phyloP scores from a whole-genome alignment of 2,113 vertebrate genomes.

The Cynopterus brachyotis region DNA sequence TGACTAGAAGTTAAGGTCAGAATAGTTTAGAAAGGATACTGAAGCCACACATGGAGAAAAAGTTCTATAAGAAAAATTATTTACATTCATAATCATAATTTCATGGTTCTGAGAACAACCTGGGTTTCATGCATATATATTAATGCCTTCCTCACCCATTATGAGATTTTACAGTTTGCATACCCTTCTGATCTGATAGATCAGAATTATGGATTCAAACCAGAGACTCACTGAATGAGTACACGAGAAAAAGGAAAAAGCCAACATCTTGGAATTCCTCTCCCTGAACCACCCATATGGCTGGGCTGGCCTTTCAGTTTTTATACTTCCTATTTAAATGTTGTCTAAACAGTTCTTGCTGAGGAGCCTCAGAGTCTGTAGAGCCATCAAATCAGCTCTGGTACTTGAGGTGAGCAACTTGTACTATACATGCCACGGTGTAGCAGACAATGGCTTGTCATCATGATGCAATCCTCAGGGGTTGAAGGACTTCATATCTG shows the following conservation, averaged over 20 bases:
- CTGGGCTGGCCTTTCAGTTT: not conserved
- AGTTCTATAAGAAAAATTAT: not conserved
- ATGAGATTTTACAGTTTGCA: not conserved
- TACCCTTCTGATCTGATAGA: not conserved
- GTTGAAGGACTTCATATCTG: not conserved
- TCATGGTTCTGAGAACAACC: slow-evolving; percentile 15
- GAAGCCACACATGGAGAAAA: not conserved
- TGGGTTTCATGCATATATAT: not conserved
- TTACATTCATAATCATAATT: not conserved
- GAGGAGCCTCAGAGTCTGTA: not conserved
- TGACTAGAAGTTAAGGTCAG: slow-evolving; percentile 38
- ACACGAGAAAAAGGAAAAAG: not conserved
- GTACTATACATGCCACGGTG: not conserved
- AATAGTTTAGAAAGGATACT: slow-evolving; percentile 21
- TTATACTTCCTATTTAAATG: not conserved
- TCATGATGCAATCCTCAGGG: not conserved
- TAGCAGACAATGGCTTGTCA: not conserved
- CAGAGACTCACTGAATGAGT: not conserved
- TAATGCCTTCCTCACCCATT: not conserved
- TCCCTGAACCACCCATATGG: not conserved
- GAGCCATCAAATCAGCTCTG: not conserved
- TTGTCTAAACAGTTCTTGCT: not conserved
- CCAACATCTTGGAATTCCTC: not conserved
- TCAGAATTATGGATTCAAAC: not conserved
- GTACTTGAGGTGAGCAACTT: not conserved